Evolutionary conservation across 2,888 invertebrate genomes (phyloP).

Genomic region (Hydroisotoma schaefferi): DNA sequence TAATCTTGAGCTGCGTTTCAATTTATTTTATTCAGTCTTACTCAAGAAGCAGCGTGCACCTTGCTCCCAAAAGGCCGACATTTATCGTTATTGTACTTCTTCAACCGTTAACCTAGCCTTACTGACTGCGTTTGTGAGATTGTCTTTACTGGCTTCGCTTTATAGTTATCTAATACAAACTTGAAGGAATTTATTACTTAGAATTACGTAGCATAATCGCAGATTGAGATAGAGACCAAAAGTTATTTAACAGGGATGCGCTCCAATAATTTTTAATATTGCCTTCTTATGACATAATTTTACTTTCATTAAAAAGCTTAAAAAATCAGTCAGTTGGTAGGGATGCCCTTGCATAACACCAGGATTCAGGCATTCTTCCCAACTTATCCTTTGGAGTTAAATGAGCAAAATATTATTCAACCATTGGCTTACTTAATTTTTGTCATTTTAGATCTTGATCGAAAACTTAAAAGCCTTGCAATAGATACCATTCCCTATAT

Average conservation of each 20-base stretch:
- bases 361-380: background rate
- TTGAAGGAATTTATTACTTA: too few species aligned
- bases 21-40: too few species aligned
- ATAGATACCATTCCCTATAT: background rate
- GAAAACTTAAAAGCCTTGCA: background rate
- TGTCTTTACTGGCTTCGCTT: too few species aligned
- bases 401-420: background rate
- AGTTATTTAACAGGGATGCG: constrained; percentile 21
- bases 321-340: constrained; percentile 36
- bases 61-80: too few species aligned
- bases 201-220: too few species aligned
- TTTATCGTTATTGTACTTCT: too few species aligned
- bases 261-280: constrained; percentile 41
- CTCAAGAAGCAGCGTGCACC: background rate
- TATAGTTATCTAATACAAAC: too few species aligned
- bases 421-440: background rate
- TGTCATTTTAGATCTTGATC: background rate
- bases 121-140: too few species aligned
- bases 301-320: constrained; percentile 40
- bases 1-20: too few species aligned
- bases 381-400: background rate
- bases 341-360: constrained; percentile 32
- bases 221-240: too few species aligned
- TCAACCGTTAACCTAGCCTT: too few species aligned
- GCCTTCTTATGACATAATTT: constrained; percentile 36